A percentile compares a stretch with the other conserved stretches of the same genome.
Conservation (phyloP, 2,888 invertebrate genomes). For the Epinotia brunnichana region DNA sequence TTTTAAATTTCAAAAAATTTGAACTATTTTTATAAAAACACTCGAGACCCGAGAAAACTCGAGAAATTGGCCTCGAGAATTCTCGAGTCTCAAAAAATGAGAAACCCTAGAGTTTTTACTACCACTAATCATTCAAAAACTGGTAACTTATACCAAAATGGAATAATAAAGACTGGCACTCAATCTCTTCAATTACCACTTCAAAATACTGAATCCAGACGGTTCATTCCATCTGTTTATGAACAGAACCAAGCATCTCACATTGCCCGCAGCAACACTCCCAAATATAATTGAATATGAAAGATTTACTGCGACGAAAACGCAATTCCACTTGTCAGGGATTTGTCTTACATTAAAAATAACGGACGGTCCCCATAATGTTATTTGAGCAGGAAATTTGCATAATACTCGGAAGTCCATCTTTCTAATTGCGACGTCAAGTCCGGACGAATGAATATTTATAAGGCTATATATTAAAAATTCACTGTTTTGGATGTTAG, state of each 20-base stretch:
- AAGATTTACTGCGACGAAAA: constrained; percentile 21
- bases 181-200: too few relatives aligned
- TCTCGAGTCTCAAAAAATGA: too few relatives aligned
- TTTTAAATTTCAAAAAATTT: too few relatives aligned
- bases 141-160: too few relatives aligned
- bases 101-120: too few relatives aligned
- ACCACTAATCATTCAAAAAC: too few relatives aligned
- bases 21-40: too few relatives aligned
- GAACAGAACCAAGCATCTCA: neutral
- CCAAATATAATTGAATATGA: constrained; percentile 31
- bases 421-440: constrained; percentile 61
- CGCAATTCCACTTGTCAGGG: constrained; percentile 41
- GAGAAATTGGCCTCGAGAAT: too few relatives aligned
- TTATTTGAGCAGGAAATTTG: constrained; percentile 51
- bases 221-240: neutral
- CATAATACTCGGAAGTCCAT: constrained; percentile 62
- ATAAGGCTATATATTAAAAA: constrained; percentile 46
- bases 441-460: constrained; percentile 58
- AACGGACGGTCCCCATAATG: constrained; percentile 42
- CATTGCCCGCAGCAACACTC: constrained; percentile 12
- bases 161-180: too few relatives aligned
- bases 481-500: constrained; percentile 36
- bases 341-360: constrained; percentile 42
- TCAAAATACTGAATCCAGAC: neutral
- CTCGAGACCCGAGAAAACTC: too few relatives aligned